Evolutionary conservation across 2,797 vertebrate species (phyloP).

Genomic region (Graptemys geographica): DNA sequence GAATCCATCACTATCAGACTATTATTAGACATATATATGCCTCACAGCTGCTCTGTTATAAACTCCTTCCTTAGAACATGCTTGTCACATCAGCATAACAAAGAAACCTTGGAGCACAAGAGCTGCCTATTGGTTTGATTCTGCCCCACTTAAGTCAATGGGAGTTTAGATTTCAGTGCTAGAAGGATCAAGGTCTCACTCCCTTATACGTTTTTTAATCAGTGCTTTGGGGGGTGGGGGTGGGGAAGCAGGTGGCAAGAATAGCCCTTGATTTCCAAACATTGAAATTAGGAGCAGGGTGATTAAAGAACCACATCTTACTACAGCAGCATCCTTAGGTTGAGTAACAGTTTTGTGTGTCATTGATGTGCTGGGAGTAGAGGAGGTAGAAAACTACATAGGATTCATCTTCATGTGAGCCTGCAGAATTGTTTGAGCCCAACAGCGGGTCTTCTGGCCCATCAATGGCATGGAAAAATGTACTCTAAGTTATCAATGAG

Average conservation of each 20-base stretch:
- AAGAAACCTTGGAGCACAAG: not conserved
- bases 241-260: not conserved
- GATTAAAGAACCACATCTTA: not conserved
- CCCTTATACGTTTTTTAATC: not conserved
- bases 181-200: not conserved
- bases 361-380: not conserved
- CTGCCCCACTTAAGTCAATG: not conserved
- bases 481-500: not conserved
- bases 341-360: not conserved
- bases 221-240: not conserved
- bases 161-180: constrained; percentile 2
- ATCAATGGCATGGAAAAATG: not conserved
- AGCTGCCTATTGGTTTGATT: not conserved
- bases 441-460: not conserved
- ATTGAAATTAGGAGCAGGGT: not conserved
- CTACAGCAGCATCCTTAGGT: not conserved
- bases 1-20: not conserved
- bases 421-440: not conserved
- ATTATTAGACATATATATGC: not conserved
- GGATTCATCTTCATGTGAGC: not conserved
- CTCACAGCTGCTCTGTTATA: not conserved
- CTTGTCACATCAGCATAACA: not conserved
- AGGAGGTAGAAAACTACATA: not conserved
- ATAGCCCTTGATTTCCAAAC: not conserved
- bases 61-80: not conserved